A percentile compares a stretch with the other conserved stretches of the same genome.
These are phyloP conservation scores for Ormyrus nitidulus DNA, from an alignment of 2,888 invertebrate genomes.

Conservation along the genomic window DNA sequence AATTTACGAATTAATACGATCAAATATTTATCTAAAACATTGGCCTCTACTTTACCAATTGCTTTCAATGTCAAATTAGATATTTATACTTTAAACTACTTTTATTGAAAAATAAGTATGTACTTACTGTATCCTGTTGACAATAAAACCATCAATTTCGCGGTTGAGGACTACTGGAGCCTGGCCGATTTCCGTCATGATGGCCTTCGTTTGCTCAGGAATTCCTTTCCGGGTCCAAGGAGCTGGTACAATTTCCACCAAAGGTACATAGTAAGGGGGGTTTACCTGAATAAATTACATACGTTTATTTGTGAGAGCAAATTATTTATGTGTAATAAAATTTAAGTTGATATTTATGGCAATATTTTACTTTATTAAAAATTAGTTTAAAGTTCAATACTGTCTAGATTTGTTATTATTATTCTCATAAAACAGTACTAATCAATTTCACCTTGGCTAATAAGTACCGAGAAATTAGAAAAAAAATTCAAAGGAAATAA, in stretches of 20 bases:
- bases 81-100: neutral
- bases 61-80: neutral
- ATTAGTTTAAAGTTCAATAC: neutral
- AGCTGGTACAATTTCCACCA: constrained; percentile 95
- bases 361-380: too few relatives aligned
- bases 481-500: too few relatives aligned
- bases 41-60: too few relatives aligned
- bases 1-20: neutral
- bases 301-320: neutral
- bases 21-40: constrained; percentile 30
- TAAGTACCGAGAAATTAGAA: too few relatives aligned
- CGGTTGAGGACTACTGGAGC: constrained; percentile 89
- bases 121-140: constrained; percentile 93
- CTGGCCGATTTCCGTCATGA: constrained; percentile 94
- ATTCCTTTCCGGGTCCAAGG: constrained; percentile 92
- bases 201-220: constrained; percentile 82
- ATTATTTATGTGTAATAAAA: neutral
- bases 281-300: constrained; percentile 80
- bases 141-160: constrained; percentile 94
- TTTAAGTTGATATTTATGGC: neutral
- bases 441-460: too few relatives aligned
- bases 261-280: constrained; percentile 96
- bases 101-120: constrained; percentile 14
- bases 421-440: too few relatives aligned
- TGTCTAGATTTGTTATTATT: neutral